These are phyloP conservation scores for Mustela nigripes DNA, from an alignment of 2,113 vertebrate species.

Conservation along the genomic window DNA sequence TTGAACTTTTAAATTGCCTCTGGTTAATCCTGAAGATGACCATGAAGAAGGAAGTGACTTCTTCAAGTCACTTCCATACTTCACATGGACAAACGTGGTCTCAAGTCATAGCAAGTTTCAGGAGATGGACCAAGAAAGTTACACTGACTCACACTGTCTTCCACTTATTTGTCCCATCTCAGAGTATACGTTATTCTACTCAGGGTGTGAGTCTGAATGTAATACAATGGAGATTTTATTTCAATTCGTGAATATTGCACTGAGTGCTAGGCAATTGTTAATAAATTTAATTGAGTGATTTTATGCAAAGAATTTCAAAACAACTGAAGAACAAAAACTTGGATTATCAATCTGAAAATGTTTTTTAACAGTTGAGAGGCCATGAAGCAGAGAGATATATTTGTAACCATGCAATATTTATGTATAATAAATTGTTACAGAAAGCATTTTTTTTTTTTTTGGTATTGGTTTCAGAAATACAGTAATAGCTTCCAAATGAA, in stretches of 20 bases:
- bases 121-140: neutral
- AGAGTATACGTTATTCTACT: neutral
- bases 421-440: neutral
- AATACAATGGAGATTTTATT: neutral
- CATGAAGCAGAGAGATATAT: neutral
- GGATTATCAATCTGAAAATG: neutral
- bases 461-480: neutral
- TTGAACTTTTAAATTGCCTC: neutral
- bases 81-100: neutral
- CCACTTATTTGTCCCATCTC: too few species aligned
- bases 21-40: neutral
- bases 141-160: fast-evolving
- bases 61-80: neutral
- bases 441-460: neutral
- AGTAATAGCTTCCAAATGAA: neutral
- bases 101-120: neutral
- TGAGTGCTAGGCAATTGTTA: neutral
- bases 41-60: neutral
- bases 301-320: neutral
- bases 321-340: neutral
- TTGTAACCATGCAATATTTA: neutral
- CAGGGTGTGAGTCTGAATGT: neutral
- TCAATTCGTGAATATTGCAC: neutral
- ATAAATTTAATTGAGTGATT: neutral
- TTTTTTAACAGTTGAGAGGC: neutral